A percentile compares a stretch with the other conserved stretches of the same genome.
These are phyloP conservation scores for Spilosoma lubricipeda DNA, from an alignment of 2,888 invertebrate genomes.

Conservation along the genomic window DNA sequence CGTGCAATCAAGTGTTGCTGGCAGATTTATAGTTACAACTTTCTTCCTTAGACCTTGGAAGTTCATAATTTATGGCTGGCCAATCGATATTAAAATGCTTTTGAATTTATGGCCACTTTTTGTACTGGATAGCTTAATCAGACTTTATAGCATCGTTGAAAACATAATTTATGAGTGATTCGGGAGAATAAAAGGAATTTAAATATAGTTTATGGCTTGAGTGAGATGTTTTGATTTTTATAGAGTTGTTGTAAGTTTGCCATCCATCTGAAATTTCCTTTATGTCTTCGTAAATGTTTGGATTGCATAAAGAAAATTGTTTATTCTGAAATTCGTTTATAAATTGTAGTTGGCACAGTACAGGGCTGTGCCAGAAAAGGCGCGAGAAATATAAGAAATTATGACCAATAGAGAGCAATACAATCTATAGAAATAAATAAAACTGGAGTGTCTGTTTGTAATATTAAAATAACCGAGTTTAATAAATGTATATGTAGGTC, in stretches of 20 bases:
- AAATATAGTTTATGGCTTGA: background rate
- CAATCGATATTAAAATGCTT: constrained; percentile 45
- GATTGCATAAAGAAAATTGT: too few relatives aligned
- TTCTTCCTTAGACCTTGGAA: constrained; percentile 54
- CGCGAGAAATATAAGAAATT: too few relatives aligned
- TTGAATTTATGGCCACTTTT: constrained; percentile 38
- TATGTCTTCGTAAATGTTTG: too few relatives aligned
- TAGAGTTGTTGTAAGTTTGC: background rate
- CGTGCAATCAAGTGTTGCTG: constrained; percentile 58
- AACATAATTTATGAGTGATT: constrained; percentile 7
- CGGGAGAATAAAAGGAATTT: background rate
- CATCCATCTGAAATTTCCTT: too few relatives aligned
- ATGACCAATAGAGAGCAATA: too few relatives aligned
- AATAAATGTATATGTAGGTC: too few relatives aligned
- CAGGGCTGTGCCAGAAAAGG: too few relatives aligned
- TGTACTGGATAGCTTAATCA: constrained; percentile 11
- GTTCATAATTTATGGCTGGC: constrained; percentile 40
- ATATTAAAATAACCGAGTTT: too few relatives aligned
- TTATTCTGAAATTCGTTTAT: too few relatives aligned
- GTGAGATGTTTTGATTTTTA: background rate
- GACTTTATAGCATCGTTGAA: constrained; percentile 16
- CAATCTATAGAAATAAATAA: too few relatives aligned
- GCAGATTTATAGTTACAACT: constrained; percentile 61
- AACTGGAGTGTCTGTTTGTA: too few relatives aligned
- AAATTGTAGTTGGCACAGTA: too few relatives aligned